Base-by-base conservation (phyloP, 1,140 invertebrate genomes). In the Lithobius niger region DNA sequence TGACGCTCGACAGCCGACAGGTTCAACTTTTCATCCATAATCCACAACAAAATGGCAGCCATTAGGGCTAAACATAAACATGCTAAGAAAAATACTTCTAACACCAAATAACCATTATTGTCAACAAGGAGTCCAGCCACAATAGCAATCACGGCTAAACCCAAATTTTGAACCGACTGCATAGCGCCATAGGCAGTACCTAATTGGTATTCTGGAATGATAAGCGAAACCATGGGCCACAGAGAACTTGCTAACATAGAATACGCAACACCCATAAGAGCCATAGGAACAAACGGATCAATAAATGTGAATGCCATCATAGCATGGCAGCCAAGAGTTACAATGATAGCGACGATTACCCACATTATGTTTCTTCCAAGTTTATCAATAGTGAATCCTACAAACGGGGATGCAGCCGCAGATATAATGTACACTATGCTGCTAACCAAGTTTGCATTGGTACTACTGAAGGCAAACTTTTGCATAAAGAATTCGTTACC, bases 151-250 rank as follows among this genome's bases (percentile, higher is more conserved):
- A 92, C 77, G 40, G 90, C 93, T 28, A 97, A 70, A 27, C 94
- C 95, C 27, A 96, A 74, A 73, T 98, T 98, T 75, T 97, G 93
- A 36, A 97, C 78, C 47, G 93, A 81, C 72, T 97, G 92, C 70
- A 94, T 95, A 58, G 85, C 88, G 65, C 95, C 95, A 77, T 96
- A 98, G 21, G 94, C 94, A 45, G 93, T 96, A 50, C 93, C 94
- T 25, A 97, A 71, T 70, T 97, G 91, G 74, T 91, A 82, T 68
- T 94, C 84, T 10, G 88, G 88, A 56, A 96, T 84, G 57, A 97
- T 82, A 21, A 95, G 73, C 1, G 93, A 81, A 25, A 97, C 89
- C 64, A 98, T 74, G 4, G 94, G 94, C 94, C 95, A 98, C 15
- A 98, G 71, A 52, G 89, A 87, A 73, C 88, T 91, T 0, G 94